phyloP scores from a whole-genome alignment of 2,797 vertebrate species.

The Gadopsis marmoratus region DNA sequence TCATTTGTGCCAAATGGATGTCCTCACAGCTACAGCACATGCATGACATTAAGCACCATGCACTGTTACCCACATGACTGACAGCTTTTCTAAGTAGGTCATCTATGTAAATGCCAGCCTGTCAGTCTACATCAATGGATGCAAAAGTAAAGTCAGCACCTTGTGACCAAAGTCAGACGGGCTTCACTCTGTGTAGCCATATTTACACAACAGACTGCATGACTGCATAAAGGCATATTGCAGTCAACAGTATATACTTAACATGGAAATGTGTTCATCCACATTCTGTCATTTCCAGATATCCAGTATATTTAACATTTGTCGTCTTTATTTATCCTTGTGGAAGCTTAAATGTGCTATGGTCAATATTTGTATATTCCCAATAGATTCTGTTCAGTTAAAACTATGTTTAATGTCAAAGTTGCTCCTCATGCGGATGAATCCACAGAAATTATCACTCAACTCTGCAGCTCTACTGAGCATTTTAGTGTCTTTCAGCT shows the following conservation, averaged over 20 bases:
- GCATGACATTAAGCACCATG: conserved; percentile 70
- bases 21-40: conserved; percentile 60
- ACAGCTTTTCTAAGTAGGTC: conserved; percentile 80
- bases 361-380: background rate
- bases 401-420: background rate
- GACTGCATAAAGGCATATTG: conserved; percentile 30
- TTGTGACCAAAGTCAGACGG: conserved; percentile 64
- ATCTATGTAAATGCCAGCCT: conserved; percentile 83
- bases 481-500: background rate
- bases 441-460: too few species aligned
- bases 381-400: background rate
- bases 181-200: conserved; percentile 24
- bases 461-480: background rate
- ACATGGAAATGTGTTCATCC: background rate
- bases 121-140: conserved; percentile 79
- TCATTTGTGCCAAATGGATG: conserved; percentile 40
- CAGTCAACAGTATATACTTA: background rate
- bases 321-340: background rate
- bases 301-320: background rate
- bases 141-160: conserved; percentile 68
- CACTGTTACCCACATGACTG: conserved; percentile 72
- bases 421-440: background rate
- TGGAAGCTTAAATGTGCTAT: background rate
- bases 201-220: conserved; percentile 37
- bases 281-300: background rate